A percentile compares a stretch with the other conserved stretches of the same genome.
These are phyloP conservation scores for Poecilia velifera DNA, from an alignment of 2,797 vertebrate species.

Conservation along the genomic window DNA sequence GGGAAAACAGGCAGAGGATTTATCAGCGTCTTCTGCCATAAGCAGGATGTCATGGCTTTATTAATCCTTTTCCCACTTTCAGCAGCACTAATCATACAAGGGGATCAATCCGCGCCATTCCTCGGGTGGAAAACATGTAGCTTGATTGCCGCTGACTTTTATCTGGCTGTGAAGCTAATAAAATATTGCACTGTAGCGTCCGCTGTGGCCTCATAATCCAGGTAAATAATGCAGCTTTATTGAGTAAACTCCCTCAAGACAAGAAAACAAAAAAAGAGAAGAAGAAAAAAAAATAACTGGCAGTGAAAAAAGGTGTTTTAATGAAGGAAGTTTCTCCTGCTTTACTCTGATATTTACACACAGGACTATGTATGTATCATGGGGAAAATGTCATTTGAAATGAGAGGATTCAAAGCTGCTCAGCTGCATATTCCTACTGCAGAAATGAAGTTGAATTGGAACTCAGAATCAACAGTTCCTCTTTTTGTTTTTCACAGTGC, in stretches of 20 bases:
- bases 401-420: constrained; percentile 46
- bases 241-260: constrained; percentile 60
- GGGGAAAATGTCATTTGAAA: constrained; percentile 65
- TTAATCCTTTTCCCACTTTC: constrained; percentile 75
- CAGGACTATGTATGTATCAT: constrained; percentile 24
- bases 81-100: constrained; percentile 71
- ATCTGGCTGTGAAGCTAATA: constrained; percentile 58
- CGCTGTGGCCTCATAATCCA: constrained; percentile 65
- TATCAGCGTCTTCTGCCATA: constrained; percentile 74
- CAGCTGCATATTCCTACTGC: constrained; percentile 18
- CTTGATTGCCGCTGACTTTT: constrained; percentile 64
- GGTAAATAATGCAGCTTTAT: constrained; percentile 73
- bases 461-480: not conserved
- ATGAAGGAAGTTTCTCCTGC: constrained; percentile 48
- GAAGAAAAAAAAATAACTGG: constrained; percentile 34
- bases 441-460: constrained; percentile 20
- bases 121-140: constrained; percentile 66
- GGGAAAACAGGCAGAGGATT: constrained; percentile 72
- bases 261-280: constrained; percentile 16
- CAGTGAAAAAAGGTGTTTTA: constrained; percentile 52
- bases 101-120: constrained; percentile 68
- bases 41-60: constrained; percentile 77
- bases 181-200: constrained; percentile 54
- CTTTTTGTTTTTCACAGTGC: not conserved
- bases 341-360: constrained; percentile 61